Conservation (phyloP, 2,797 vertebrate genomes). For the Rhinella marina region DNA sequence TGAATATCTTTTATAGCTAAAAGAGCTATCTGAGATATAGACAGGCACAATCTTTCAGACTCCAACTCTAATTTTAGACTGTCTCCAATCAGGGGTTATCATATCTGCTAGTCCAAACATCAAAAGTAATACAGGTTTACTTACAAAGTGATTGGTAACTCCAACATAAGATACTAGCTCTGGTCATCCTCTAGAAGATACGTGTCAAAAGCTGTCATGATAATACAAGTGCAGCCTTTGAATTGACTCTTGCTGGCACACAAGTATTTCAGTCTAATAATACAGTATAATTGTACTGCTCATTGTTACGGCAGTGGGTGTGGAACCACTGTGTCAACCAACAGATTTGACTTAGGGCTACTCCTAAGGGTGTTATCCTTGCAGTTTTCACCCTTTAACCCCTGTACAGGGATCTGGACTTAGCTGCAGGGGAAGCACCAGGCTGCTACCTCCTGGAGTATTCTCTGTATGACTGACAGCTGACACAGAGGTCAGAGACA, state of each 20-base stretch:
- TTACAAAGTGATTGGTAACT: constrained; percentile 49
- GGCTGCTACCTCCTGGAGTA: no score
- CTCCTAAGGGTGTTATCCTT: no score
- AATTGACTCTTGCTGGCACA: background rate
- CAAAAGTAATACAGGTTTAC: constrained; percentile 38
- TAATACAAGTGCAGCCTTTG: constrained; percentile 14
- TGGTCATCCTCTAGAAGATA: constrained; percentile 44
- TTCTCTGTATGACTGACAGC: no score
- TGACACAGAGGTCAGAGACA: no score
- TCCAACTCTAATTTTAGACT: constrained; percentile 31
- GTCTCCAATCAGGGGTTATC: constrained; percentile 27
- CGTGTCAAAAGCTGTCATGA: constrained; percentile 27
- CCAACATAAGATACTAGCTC: constrained; percentile 23
- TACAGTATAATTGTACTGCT: background rate
- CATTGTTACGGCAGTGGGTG: no score
- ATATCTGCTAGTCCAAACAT: constrained; percentile 41
- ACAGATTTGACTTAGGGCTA: no score
- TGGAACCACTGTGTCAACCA: no score
- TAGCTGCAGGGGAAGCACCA: no score
- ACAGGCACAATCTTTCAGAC: background rate
- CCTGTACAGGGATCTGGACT: no score
- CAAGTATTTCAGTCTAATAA: background rate
- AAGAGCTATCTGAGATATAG: background rate
- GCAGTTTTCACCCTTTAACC: no score
- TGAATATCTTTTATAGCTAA: background rate